A percentile compares a stretch with the other conserved stretches of the same genome.
These are phyloP conservation scores for Nannospalax galili DNA, from an alignment of 2,113 vertebrate genomes.

Conservation along the genomic window DNA sequence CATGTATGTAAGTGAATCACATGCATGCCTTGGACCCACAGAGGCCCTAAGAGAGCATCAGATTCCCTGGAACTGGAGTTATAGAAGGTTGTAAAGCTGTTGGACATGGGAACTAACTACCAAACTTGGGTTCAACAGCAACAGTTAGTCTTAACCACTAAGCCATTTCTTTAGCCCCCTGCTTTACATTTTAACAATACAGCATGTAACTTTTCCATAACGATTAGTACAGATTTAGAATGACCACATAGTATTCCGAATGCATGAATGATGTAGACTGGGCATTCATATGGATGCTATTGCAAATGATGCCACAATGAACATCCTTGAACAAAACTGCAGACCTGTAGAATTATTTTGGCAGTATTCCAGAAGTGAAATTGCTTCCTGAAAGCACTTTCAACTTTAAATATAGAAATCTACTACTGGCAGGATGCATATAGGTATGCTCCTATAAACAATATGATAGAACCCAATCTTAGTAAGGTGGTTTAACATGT, in stretches of 20 bases:
- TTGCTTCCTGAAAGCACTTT: background rate
- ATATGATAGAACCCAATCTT: background rate
- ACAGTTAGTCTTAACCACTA: too few species aligned
- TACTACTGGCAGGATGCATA: background rate
- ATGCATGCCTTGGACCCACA: too few species aligned
- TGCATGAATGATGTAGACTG: background rate
- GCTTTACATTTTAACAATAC: background rate
- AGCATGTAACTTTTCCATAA: background rate
- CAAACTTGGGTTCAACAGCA: too few species aligned
- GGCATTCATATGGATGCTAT: background rate
- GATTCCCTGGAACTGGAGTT: too few species aligned
- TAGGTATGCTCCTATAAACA: background rate
- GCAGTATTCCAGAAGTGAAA: slow-evolving; percentile 26
- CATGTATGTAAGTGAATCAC: too few species aligned
- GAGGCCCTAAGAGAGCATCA: too few species aligned
- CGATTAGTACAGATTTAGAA: background rate
- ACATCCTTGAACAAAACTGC: background rate
- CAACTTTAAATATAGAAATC: slow-evolving; percentile 8
- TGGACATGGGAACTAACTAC: too few species aligned
- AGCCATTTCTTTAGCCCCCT: too few species aligned
- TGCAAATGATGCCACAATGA: background rate
- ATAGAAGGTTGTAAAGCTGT: too few species aligned
- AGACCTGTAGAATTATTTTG: background rate
- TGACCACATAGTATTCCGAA: background rate
- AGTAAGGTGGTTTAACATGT: background rate